A percentile compares a stretch with the other conserved stretches of the same genome.
These are phyloP conservation scores for Augochlora pura DNA, from an alignment of 1,140 invertebrate species.

Conservation along the genomic window DNA sequence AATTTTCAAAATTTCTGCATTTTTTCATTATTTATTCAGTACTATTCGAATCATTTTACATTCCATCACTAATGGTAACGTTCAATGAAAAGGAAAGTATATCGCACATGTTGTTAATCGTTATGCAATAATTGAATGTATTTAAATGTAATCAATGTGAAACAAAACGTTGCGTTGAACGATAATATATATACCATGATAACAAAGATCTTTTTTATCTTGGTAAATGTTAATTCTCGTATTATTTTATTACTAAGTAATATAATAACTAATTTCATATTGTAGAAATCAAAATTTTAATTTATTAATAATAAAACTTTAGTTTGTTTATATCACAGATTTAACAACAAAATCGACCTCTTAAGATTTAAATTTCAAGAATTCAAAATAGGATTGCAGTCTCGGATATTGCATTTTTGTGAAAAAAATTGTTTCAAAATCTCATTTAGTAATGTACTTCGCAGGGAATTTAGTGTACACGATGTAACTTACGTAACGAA, in stretches of 20 bases:
- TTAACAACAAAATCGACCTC: no score
- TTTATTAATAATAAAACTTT: background rate
- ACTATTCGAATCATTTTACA: background rate
- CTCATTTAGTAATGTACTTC: no score
- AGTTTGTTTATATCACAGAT: no score
- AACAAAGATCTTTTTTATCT: constrained; percentile 16
- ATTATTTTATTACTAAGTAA: background rate
- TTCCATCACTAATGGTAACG: constrained; percentile 28
- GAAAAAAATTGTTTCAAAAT: no score
- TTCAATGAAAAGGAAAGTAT: constrained; percentile 20
- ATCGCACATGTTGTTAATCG: constrained; percentile 49
- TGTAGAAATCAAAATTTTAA: background rate
- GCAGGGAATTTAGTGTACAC: no score
- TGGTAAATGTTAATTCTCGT: constrained; percentile 23
- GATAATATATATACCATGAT: constrained; percentile 31
- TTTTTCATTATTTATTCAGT: background rate
- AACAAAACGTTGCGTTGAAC: constrained; percentile 35
- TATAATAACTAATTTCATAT: background rate
- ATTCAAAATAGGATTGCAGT: no score
- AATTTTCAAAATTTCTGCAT: background rate
- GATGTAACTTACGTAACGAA: no score
- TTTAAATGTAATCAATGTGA: constrained; percentile 58
- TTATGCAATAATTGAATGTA: constrained; percentile 61
- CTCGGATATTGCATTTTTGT: no score
- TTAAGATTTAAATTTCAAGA: no score